A percentile compares a stretch with the other conserved stretches of the same genome.
Conservation (phyloP, 2,797 vertebrate genomes). For the Aphelocoma californica region DNA sequence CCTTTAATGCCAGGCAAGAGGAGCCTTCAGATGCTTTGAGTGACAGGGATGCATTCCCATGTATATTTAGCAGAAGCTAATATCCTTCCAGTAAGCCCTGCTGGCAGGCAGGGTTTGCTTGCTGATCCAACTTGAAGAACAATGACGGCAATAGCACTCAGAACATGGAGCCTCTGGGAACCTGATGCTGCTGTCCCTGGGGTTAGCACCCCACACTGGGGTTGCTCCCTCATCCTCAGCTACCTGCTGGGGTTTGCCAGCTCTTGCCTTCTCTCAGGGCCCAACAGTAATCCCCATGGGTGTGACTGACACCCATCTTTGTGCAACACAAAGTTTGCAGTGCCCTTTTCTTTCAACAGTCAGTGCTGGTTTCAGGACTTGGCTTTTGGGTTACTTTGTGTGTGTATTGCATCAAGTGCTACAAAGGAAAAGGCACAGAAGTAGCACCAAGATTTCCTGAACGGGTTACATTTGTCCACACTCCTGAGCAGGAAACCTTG, state of each 20-base stretch:
- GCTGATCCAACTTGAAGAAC: not conserved
- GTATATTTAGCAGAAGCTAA: not conserved
- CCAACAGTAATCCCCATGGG: not conserved
- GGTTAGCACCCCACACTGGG: fast-evolving
- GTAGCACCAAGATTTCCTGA: not conserved
- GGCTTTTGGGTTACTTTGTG: not conserved
- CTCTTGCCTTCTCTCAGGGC: not conserved
- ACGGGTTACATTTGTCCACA: not conserved
- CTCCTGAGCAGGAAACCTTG: not conserved
- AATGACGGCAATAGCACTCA: fast-evolving
- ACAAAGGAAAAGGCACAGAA: not conserved
- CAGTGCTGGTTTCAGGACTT: not conserved
- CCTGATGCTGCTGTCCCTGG: not conserved
- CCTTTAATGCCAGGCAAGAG: not conserved
- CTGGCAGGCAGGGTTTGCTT: not conserved
- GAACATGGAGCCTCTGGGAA: not conserved
- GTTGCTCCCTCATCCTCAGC: not conserved
- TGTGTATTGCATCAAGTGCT: not conserved
- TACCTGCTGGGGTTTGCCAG: not conserved
- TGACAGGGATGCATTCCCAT: not conserved
- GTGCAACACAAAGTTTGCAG: not conserved
- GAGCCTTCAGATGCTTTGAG: not conserved
- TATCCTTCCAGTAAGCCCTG: not conserved
- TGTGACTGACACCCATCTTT: not conserved
- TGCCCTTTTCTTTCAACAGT: not conserved